Percentiles rank a stretch among this genome's conserved stretches.
phyloP scores from a whole-genome alignment of 1,140 invertebrate genomes.

The Ceratina australensis region DNA sequence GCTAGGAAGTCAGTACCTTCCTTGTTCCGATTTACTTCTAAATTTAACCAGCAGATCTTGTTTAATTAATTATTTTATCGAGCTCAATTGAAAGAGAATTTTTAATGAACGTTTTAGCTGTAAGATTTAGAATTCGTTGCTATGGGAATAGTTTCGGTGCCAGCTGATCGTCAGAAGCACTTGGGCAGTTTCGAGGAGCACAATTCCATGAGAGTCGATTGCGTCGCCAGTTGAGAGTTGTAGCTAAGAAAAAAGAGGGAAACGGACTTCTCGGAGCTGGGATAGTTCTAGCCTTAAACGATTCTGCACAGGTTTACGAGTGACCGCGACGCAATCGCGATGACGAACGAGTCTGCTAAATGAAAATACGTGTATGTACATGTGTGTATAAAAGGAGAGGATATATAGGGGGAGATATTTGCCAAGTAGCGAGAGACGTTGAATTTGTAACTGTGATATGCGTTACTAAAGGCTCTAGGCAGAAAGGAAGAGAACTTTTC shows the following conservation, averaged over 20 bases:
- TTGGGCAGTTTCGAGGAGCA: not conserved
- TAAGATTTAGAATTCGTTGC: no score
- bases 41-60: no score
- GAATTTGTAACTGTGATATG: constrained; percentile 78
- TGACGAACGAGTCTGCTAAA: constrained; percentile 8
- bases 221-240: not conserved
- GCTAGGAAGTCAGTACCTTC: not conserved
- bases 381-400: not conserved
- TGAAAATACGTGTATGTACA: constrained; percentile 1
- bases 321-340: not conserved
- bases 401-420: not conserved
- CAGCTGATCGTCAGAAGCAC: not conserved
- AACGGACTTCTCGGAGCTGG: not conserved
- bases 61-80: not conserved
- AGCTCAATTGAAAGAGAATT: not conserved
- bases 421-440: constrained; percentile 23
- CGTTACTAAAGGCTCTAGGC: constrained; percentile 75
- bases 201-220: not conserved
- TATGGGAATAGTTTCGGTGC: not conserved
- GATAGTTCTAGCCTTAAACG: constrained; percentile 2
- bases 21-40: not conserved
- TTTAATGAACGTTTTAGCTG: no score
- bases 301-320: not conserved
- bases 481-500: constrained; percentile 10
- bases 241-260: not conserved